phyloP scores from a whole-genome alignment of 35 echinoderm and acorn worm species.

The Diadema setosum region DNA sequence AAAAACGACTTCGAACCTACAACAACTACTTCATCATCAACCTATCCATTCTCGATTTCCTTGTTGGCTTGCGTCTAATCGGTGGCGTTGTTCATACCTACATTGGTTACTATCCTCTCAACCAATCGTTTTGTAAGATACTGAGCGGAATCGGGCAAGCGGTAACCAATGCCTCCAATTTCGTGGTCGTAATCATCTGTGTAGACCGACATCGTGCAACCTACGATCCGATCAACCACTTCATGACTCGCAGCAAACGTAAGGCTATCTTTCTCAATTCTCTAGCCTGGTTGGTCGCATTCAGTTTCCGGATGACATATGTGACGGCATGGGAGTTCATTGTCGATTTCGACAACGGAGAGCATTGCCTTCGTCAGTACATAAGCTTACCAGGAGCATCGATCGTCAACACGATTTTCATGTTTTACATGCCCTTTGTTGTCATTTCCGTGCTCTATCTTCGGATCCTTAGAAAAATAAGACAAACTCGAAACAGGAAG shows the following conservation, averaged over 20 bases:
- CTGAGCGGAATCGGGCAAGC: too few relatives aligned
- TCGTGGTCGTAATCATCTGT: too few relatives aligned
- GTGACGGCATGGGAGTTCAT: neutral
- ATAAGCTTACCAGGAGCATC: neutral
- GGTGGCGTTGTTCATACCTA: too few relatives aligned
- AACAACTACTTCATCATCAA: too few relatives aligned
- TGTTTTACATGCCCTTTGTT: neutral
- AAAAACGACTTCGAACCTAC: too few relatives aligned
- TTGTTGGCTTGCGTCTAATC: too few relatives aligned
- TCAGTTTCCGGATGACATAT: neutral
- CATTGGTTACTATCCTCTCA: too few relatives aligned
- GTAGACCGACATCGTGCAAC: constrained; percentile 40
- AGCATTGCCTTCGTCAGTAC: neutral
- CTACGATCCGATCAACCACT: constrained; percentile 16
- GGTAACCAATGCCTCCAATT: too few relatives aligned
- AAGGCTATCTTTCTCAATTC: neutral
- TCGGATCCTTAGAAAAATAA: neutral
- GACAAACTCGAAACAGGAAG: neutral
- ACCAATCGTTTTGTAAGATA: too few relatives aligned
- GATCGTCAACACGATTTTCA: neutral
- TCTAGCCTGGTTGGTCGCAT: neutral
- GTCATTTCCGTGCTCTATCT: neutral
- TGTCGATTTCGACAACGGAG: neutral
- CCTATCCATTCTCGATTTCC: too few relatives aligned
- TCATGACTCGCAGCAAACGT: neutral